Percentiles rank a stretch among this genome's conserved stretches.
Conservation (phyloP, 2,888 invertebrate genomes). For the Callinectes sapidus region DNA sequence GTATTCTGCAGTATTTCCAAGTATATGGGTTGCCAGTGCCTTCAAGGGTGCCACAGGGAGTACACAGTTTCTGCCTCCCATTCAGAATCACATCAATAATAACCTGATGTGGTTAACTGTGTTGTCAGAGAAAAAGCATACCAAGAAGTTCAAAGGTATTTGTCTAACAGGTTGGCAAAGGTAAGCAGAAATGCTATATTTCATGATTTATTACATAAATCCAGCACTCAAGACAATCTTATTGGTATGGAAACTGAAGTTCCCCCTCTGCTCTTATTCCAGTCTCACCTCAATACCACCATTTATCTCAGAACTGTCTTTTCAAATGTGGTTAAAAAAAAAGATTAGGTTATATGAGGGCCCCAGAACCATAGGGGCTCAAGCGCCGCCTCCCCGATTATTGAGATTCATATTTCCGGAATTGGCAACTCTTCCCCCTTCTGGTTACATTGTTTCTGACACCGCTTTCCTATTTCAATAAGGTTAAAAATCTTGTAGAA, state of each 20-base stretch:
- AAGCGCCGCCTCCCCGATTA: too few relatives aligned
- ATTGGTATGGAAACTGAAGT: not conserved
- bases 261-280: too few relatives aligned
- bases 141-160: constrained; percentile 78
- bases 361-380: too few relatives aligned
- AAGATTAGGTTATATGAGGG: too few relatives aligned
- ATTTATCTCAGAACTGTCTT: too few relatives aligned
- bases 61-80: constrained; percentile 82
- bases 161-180: constrained; percentile 79
- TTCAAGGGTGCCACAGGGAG: constrained; percentile 87
- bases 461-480: too few relatives aligned
- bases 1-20: constrained; percentile 61
- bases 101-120: constrained; percentile 81
- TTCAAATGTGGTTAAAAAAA: too few relatives aligned
- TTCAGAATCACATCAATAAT: constrained; percentile 83
- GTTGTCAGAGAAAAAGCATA: constrained; percentile 73
- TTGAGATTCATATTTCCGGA: too few relatives aligned
- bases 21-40: constrained; percentile 84
- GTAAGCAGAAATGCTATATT: constrained; percentile 73
- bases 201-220: not conserved
- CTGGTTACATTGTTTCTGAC: too few relatives aligned
- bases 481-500: too few relatives aligned
- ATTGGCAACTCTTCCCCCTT: too few relatives aligned
- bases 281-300: too few relatives aligned
- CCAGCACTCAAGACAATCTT: not conserved